Evolutionary conservation across 2,888 invertebrate genomes (phyloP).

Genomic region (Epinotia nisella): DNA sequence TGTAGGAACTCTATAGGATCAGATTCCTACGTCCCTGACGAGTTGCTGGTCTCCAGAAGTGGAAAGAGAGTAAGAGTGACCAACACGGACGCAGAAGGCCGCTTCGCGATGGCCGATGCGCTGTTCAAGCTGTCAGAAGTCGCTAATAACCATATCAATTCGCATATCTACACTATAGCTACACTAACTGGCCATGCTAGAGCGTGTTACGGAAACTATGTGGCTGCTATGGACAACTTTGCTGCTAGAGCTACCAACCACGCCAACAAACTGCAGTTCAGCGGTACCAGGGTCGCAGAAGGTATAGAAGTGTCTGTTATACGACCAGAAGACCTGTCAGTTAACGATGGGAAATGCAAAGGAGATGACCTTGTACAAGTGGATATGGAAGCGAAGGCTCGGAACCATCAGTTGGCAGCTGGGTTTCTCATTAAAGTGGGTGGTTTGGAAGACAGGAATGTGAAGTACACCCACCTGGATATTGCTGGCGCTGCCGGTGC

Average conservation of each 20-base stretch:
- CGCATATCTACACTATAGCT: slow-evolving; percentile 94
- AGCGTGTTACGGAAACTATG: slow-evolving; percentile 87
- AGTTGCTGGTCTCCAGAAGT: slow-evolving; percentile 91
- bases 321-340: slow-evolving; percentile 87
- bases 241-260: slow-evolving; percentile 86
- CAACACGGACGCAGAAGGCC: slow-evolving; percentile 96
- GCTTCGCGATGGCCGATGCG: slow-evolving; percentile 95
- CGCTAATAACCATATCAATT: slow-evolving; percentile 89
- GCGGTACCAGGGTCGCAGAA: slow-evolving; percentile 88
- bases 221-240: slow-evolving; percentile 90
- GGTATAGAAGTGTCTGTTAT: slow-evolving; percentile 91
- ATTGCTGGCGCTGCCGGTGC: slow-evolving; percentile 90
- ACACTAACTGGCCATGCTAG: slow-evolving; percentile 93
- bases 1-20: slow-evolving; percentile 95
- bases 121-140: slow-evolving; percentile 76
- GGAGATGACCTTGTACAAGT: slow-evolving; percentile 90
- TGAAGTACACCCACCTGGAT: slow-evolving; percentile 91
- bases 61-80: slow-evolving; percentile 92
- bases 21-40: slow-evolving; percentile 93
- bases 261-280: slow-evolving; percentile 86
- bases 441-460: slow-evolving; percentile 90
- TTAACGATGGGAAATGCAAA: slow-evolving; percentile 87
- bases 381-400: slow-evolving; percentile 66
- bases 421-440: slow-evolving; percentile 92
- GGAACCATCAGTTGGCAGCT: slow-evolving; percentile 80